These are phyloP conservation scores for Sarcophaga rosellei DNA, from an alignment of 2,888 invertebrate species.

Conservation along the genomic window DNA sequence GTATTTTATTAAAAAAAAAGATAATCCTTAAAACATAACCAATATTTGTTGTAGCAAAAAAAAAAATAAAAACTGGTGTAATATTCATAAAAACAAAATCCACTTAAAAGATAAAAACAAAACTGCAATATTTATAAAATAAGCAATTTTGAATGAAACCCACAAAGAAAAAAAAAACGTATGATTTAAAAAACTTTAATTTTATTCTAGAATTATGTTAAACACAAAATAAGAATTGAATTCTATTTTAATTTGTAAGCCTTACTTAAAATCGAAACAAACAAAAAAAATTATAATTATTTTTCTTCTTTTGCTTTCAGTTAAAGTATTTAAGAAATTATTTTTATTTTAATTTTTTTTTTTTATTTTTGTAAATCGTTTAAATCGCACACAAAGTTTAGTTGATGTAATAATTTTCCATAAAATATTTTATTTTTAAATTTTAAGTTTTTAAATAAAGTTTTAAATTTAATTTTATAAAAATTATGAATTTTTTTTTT, in stretches of 20 bases:
- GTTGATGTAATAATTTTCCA: constrained; percentile 40
- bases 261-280: constrained; percentile 20
- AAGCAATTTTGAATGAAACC: constrained; percentile 70
- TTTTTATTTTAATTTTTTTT: constrained; percentile 33
- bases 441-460: constrained; percentile 68
- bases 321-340: constrained; percentile 33
- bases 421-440: constrained; percentile 36
- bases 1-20: constrained; percentile 57
- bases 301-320: constrained; percentile 26
- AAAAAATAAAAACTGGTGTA: constrained; percentile 37
- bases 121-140: constrained; percentile 66
- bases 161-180: constrained; percentile 10
- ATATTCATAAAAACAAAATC: constrained; percentile 23
- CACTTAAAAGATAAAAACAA: constrained; percentile 47
- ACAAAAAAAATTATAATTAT: neutral
- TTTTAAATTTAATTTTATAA: constrained; percentile 60
- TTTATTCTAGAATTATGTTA: constrained; percentile 25
- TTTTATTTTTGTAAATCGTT: constrained; percentile 48
- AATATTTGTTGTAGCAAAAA: constrained; percentile 61
- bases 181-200: neutral
- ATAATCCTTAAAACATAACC: constrained; percentile 55
- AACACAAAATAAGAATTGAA: constrained; percentile 64
- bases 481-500: neutral
- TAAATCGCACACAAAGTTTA: constrained; percentile 35
- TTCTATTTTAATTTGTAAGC: constrained; percentile 60